Base-by-base conservation (phyloP, 2,888 invertebrate genomes). In the Margaritifera margaritifera region DNA sequence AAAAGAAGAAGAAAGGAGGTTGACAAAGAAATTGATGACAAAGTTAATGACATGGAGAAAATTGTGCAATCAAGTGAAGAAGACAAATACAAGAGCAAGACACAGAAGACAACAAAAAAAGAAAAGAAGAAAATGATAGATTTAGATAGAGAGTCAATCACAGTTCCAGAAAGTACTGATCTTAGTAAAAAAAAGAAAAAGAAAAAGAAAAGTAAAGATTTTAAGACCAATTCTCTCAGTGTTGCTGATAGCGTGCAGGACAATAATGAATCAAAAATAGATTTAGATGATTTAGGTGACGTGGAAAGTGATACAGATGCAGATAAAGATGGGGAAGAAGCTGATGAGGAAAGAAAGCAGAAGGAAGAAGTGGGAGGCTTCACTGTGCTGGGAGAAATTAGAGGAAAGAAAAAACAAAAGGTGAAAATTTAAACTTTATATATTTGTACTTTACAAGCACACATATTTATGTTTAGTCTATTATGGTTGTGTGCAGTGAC, bases 381-480 rank as follows among this genome's bases (percentile, higher is more conserved):
- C 83, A 93, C 93, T 83, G 91, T 95, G 25, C 91, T 95, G 63
- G 95, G 95, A 8, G 91, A 91, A 67, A 92, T 92, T 81, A 92
- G 92, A 69, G 92, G 92, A 85, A 79, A 81, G 62, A 81, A 84
- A 65, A 74, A 80, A 25, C 77, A 85, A 69, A 85, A 87, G 84
- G 89, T 87, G 74, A 64, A 58, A 25, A 18, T 22, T 69, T 15
- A 60, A 24, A 20, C 24, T 52, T 24, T 59, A n/a, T 53, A 27
- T 20, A 55, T 50, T 56, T 22, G 25, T 66, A 22, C 6, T 27
- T 64, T 50, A 57, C 15, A 25, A n/a, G 22, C 15, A 15, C 2
- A 19, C 5, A 24, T 22, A 22, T 50, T 0, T 4, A 18, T 50
- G 52, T 51, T 51, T n/a, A 62, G 18, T 31, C 31, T 31, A 31